A percentile compares a stretch with the other conserved stretches of the same genome.
phyloP scores from a whole-genome alignment of 92 coral and sea anemone species.

The Zoanthus sociatus region DNA sequence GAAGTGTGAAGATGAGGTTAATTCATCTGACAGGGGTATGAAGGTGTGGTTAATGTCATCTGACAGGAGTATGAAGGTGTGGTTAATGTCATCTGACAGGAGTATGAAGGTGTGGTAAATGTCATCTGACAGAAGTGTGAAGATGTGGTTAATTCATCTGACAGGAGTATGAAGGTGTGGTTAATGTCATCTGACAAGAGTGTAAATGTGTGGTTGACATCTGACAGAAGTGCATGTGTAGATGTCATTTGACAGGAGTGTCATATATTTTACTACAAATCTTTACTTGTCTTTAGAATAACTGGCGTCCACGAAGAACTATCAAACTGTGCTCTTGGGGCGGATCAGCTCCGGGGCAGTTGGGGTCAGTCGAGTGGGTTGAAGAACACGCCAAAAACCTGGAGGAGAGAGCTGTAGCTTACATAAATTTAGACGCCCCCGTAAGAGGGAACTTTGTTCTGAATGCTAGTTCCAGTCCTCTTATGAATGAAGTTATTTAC shows the following conservation, averaged over 20 bases:
- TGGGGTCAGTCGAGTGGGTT: constrained; percentile 96
- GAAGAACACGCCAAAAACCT: constrained; percentile 61
- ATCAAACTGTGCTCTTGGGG: constrained; percentile 96
- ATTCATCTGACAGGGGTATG: neutral
- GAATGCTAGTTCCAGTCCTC: constrained; percentile 57
- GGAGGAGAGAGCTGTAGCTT: constrained; percentile 63
- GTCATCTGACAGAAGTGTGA: too few relatives aligned
- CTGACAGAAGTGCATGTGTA: too few relatives aligned
- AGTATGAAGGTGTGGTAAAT: too few relatives aligned
- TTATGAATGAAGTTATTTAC: constrained; percentile 64
- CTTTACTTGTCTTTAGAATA: constrained; percentile 1
- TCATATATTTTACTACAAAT: neutral
- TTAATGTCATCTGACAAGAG: too few relatives aligned
- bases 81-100: too few relatives aligned
- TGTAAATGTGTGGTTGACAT: too few relatives aligned
- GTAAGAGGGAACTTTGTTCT: constrained; percentile 58
- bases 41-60: too few relatives aligned
- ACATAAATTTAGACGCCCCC: constrained; percentile 59
- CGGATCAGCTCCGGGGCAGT: constrained; percentile 81
- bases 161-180: neutral
- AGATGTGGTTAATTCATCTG: neutral
- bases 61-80: too few relatives aligned
- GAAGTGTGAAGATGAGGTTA: neutral
- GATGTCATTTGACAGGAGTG: too few relatives aligned
- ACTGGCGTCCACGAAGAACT: constrained; percentile 69